Conservation (phyloP, 2,888 invertebrate genomes). For the Xanthia icteritia region DNA sequence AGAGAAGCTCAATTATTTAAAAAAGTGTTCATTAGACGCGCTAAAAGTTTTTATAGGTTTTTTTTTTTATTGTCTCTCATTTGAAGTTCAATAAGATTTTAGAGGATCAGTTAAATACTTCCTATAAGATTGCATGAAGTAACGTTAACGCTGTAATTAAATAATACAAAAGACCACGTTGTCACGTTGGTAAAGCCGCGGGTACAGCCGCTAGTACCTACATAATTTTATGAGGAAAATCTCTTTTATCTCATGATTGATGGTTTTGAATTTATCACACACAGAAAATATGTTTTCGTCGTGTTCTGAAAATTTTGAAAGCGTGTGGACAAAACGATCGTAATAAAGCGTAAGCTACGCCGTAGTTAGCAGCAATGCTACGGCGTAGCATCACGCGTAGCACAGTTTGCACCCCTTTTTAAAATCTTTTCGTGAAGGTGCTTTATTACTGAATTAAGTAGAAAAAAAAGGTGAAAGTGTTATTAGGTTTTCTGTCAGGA, state of each 20-base stretch:
- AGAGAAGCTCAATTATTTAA: too few species aligned
- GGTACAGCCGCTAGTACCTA: background rate
- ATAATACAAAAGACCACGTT: background rate
- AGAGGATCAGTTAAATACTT: background rate
- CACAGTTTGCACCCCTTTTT: background rate
- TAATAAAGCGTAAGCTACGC: conserved; percentile 4
- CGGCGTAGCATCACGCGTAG: background rate
- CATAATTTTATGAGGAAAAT: background rate
- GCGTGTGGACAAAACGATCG: background rate
- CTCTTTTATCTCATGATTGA: conserved; percentile 16
- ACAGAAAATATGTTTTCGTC: conserved; percentile 4
- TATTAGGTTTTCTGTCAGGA: background rate
- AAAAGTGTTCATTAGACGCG: too few species aligned
- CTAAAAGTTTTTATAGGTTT: too few species aligned
- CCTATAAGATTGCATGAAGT: background rate
- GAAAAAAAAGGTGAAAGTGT: background rate
- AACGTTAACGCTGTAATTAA: background rate
- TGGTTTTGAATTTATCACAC: background rate
- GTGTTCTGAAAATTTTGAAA: background rate
- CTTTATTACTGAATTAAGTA: background rate
- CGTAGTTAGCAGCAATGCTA: conserved; percentile 4
- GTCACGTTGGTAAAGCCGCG: background rate
- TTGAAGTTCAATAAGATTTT: background rate
- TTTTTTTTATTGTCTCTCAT: too few species aligned
- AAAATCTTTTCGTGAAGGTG: background rate